Base-by-base conservation (phyloP, 1,140 invertebrate genomes). In the Habropoda laboriosa region DNA sequence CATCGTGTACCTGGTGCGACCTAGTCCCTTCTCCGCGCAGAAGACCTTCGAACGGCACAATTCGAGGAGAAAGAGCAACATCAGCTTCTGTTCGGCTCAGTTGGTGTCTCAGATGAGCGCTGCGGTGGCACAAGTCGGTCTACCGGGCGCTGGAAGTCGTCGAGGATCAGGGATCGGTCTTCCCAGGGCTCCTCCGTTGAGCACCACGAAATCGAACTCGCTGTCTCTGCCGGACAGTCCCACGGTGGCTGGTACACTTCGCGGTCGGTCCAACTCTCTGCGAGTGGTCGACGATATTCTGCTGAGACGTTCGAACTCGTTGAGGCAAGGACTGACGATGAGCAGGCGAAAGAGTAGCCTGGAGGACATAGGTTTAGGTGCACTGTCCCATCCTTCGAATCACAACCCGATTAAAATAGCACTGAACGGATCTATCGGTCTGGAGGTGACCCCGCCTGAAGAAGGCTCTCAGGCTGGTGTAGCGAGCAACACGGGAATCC, bases 11-110 rank as follows among this genome's bases (percentile, higher is more conserved):
- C 92, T 98, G 81, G 97, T 98, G 12, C 94, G 97, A 1, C 97
- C 97, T 0, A 98, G 97, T 86, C 97, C 97, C 7, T 98, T 98
- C 88, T 98, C 97, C 35, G 97, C 97, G 7, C 97, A 98, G 91
- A 98, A 98, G 92, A 98, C 97, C 1, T 98, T 98, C 91, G 97
- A 98, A 88, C 93, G 97, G 3, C 97, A 98, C 93, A 98, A 98
- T 90, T 97, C 96, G 47, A 93, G 97, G 2, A 94, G 97, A n/a
- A 97, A 97, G 91, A 97, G 96, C 49, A 97, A 98, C 92, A 97
- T 98, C 81, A 97, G 97, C 86, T 97, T 97, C 92, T 97, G 96
- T 89, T 97, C 96, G 47, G 95, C 96, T 84, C 94, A 94, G 58
- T 82, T 95, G 66, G 94, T 96, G 24, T 89, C 92, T 0, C 94